These are phyloP conservation scores for Botrylloides violaceus DNA, from an alignment of 23 tunicate species.

Conservation along the genomic window DNA sequence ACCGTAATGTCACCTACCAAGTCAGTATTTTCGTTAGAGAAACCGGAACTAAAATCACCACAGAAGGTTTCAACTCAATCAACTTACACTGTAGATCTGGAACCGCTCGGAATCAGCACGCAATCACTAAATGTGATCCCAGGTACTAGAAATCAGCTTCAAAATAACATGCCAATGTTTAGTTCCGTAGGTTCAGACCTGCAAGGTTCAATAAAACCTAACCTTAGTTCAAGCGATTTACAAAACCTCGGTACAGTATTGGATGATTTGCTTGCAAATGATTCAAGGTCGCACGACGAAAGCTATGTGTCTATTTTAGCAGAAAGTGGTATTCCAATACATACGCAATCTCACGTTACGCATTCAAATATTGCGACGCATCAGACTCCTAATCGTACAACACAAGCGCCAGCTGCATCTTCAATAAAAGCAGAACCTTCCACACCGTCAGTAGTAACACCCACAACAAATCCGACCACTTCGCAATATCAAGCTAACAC, in stretches of 20 bases:
- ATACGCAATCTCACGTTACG: background rate
- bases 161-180: background rate
- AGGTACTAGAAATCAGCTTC: background rate
- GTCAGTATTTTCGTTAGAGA: background rate
- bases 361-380: background rate
- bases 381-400: background rate
- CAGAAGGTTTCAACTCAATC: background rate
- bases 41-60: background rate
- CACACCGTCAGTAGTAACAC: background rate
- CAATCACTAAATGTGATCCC: background rate
- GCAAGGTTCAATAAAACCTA: conserved; percentile 10
- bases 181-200: background rate
- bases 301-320: background rate
- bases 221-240: conserved; percentile 14
- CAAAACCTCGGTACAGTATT: conserved; percentile 23
- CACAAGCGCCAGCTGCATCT: background rate
- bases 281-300: conserved; percentile 6
- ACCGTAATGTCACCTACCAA: background rate
- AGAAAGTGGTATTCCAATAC: background rate
- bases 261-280: conserved; percentile 12
- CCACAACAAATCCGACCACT: background rate
- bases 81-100: conserved; percentile 20
- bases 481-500: background rate
- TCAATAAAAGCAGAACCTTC: background rate
- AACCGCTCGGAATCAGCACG: conserved; percentile 18